phyloP scores from a whole-genome alignment of 2,888 invertebrate species.

The Hofmannophila pseudospretella region DNA sequence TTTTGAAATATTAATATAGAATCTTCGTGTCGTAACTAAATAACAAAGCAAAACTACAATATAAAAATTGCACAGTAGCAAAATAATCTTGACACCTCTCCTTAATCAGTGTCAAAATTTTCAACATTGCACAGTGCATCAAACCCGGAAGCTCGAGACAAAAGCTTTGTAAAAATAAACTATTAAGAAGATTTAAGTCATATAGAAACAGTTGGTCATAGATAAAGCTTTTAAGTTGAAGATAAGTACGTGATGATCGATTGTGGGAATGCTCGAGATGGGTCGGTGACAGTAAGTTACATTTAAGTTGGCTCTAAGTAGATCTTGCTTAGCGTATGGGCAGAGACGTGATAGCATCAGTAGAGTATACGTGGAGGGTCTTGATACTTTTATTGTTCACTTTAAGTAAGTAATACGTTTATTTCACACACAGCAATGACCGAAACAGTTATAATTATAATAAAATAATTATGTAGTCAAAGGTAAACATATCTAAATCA shows the following conservation, averaged over 20 bases:
- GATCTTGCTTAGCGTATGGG: constrained; percentile 59
- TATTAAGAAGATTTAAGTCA: constrained; percentile 38
- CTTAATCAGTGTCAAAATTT: background rate
- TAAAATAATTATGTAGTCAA: too few species aligned
- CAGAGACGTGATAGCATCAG: constrained; percentile 52
- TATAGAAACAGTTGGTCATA: constrained; percentile 50
- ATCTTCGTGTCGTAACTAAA: too few species aligned
- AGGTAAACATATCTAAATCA: too few species aligned
- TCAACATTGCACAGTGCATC: background rate
- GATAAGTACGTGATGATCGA: constrained; percentile 70
- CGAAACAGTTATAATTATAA: too few species aligned
- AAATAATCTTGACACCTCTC: background rate
- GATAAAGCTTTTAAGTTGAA: constrained; percentile 68
- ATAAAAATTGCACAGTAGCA: background rate
- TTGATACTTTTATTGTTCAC: constrained; percentile 40
- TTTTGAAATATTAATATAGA: too few species aligned
- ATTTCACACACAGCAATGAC: too few species aligned
- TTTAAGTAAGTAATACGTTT: too few species aligned
- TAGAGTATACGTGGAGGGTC: constrained; percentile 16
- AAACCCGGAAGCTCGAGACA: constrained; percentile 33
- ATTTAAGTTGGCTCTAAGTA: constrained; percentile 54
- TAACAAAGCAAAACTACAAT: too few species aligned
- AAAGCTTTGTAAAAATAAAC: constrained; percentile 20
- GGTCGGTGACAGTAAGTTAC: constrained; percentile 69
- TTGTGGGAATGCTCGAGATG: constrained; percentile 64